Evolutionary conservation across 2,113 vertebrate genomes (phyloP), one percentile per base, ranked within the genome.

Genomic region (Tetraodon nigroviridis): DNA sequence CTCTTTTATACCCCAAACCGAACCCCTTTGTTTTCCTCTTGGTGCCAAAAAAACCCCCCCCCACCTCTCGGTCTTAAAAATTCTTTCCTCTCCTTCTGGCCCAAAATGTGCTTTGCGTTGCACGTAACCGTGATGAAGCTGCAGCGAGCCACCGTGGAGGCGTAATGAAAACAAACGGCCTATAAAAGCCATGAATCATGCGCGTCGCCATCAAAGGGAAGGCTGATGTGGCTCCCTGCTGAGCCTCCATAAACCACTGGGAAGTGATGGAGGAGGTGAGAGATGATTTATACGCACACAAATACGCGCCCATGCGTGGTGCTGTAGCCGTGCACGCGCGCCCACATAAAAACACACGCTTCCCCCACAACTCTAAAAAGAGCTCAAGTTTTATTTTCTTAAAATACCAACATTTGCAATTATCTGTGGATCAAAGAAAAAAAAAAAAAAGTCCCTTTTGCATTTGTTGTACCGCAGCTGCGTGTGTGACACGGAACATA

Each of bases 101-200:
- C 78, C 21, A 61, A 80, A 80, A 79, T 80, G 52, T 73, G 85
- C 82, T 82, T 82, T 73, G 82, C 55, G 22, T 76, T 81, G 84
- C 85, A 86, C 51, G 58, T 81, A 84, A 68, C 44, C 5, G 48
- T 45, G 79, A 85, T 80, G 70, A 64, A 71, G 74, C 71, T 63
- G 51, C 46, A 67, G 82, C 27, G 51, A 45, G 65, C 71, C 75
- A 76, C 79, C 76, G 78, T 66, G 73, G 71, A 80, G 78, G 81
- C 76, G 55, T 81, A 87, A 87, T 84, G 81, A 87, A 84, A 89
- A 87, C 84, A 84, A 89, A 87, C 73, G 59, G 68, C 53, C 73
- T 66, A 55, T 21, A 55, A 78, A 59, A 71, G 71, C 76, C 60
- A 84, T 86, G 80, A 83, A 89, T 87, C 84, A 84, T 55, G 32